Conservation (phyloP, 30 jellyfish, hydroid and myxozoan species). For the Aurelia sp. region DNA sequence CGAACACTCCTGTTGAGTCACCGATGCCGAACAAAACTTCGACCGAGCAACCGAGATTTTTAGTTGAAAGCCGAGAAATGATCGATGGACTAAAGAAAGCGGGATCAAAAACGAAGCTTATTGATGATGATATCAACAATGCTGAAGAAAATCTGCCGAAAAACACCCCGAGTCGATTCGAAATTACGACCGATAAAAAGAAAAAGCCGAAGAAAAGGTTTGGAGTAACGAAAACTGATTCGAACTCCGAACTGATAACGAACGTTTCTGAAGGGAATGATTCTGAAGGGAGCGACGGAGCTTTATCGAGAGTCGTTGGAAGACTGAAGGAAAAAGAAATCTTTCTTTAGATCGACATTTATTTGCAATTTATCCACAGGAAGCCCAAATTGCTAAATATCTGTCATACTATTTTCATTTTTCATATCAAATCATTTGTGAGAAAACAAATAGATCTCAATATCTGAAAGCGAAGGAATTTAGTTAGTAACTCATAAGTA, state of each 20-base stretch:
- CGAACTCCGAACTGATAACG: slow-evolving; percentile 33
- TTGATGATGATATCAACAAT: slow-evolving; percentile 3
- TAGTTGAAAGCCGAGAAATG: neutral
- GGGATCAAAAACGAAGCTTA: slow-evolving; percentile 11
- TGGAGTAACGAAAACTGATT: slow-evolving; percentile 38
- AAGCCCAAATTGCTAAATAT: too few relatives aligned
- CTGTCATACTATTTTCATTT: too few relatives aligned
- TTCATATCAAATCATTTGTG: too few relatives aligned
- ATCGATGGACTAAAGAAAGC: neutral
- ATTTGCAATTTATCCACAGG: too few relatives aligned
- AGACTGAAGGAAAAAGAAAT: slow-evolving; percentile 65
- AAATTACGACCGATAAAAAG: neutral
- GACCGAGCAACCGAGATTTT: neutral
- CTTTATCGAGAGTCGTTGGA: slow-evolving; percentile 63
- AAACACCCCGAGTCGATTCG: neutral
- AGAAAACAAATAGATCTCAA: too few relatives aligned
- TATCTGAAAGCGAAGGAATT: too few relatives aligned
- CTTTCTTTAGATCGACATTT: slow-evolving; percentile 8
- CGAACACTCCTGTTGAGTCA: neutral
- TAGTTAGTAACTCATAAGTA: too few relatives aligned
- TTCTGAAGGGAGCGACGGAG: slow-evolving; percentile 34
- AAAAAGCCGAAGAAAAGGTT: slow-evolving; percentile 31
- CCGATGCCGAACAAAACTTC: neutral
- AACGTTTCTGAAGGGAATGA: slow-evolving; percentile 5
- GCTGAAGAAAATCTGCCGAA: neutral